Percentiles rank a stretch among this genome's conserved stretches.
Conservation (phyloP, 2,797 vertebrate genomes). For the Amblyopsis hoosieri region DNA sequence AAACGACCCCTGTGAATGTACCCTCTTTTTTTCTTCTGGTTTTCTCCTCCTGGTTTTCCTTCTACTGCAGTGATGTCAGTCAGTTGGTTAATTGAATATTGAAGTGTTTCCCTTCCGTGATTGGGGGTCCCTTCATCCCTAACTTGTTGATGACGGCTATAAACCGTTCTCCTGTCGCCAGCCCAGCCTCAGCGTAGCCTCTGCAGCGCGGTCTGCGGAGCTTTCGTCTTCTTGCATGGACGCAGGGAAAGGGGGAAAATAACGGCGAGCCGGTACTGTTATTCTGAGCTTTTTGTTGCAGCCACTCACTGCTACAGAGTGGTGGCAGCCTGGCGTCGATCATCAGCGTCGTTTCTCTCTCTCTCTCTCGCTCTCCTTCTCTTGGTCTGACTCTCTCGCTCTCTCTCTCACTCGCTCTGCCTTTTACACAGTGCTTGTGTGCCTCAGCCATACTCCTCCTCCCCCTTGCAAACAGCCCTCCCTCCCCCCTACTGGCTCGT, state of each 20-base stretch:
- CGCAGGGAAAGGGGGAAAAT: constrained; percentile 83
- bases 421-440: constrained; percentile 73
- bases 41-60: constrained; percentile 58
- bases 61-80: constrained; percentile 76
- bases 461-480: constrained; percentile 39
- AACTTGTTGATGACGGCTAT: constrained; percentile 97
- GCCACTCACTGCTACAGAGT: constrained; percentile 98
- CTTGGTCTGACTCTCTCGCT: constrained; percentile 86
- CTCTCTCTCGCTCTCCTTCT: constrained; percentile 87
- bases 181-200: constrained; percentile 88
- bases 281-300: constrained; percentile 95
- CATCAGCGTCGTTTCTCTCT: constrained; percentile 94
- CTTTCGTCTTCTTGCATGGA: constrained; percentile 89
- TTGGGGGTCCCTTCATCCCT: constrained; percentile 82
- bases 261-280: constrained; percentile 78
- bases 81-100: constrained; percentile 85
- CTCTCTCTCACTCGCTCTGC: constrained; percentile 79
- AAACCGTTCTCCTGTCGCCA: constrained; percentile 79
- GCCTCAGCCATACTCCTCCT: constrained; percentile 71
- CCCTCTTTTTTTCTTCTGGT: constrained; percentile 35
- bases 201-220: constrained; percentile 90
- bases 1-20: constrained; percentile 64
- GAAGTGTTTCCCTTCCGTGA: constrained; percentile 76
- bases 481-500: constrained; percentile 65
- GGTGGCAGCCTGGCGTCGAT: constrained; percentile 98